These are phyloP conservation scores for Rachycentron canadum DNA, from an alignment of 2,797 vertebrate species.

Conservation along the genomic window DNA sequence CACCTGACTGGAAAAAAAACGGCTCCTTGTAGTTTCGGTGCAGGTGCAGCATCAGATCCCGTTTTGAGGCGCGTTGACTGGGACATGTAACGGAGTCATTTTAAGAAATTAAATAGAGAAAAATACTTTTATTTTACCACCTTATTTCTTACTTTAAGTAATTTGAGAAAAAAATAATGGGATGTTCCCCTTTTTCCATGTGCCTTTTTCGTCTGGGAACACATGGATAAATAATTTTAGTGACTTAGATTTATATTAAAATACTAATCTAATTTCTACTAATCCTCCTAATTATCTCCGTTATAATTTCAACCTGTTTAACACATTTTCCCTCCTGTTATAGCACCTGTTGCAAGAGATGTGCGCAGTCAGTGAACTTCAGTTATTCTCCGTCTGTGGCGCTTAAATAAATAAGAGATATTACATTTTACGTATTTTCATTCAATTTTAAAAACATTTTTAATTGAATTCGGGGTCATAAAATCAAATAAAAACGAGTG, in stretches of 20 bases:
- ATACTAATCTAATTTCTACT: background rate
- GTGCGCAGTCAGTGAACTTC: slow-evolving; percentile 47
- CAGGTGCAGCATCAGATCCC: slow-evolving; percentile 84
- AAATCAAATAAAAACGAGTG: background rate
- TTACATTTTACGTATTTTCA: background rate
- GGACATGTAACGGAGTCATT: background rate
- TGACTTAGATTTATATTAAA: slow-evolving; percentile 5
- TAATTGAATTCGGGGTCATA: too few relatives aligned
- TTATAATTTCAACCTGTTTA: slow-evolving; percentile 33
- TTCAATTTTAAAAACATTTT: too few relatives aligned
- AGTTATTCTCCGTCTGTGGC: background rate
- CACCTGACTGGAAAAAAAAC: slow-evolving; percentile 73
- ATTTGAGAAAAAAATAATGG: slow-evolving; percentile 48
- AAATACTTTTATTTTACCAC: background rate
- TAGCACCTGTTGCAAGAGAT: slow-evolving; percentile 80
- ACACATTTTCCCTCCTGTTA: slow-evolving; percentile 38
- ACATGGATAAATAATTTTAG: slow-evolving; percentile 40
- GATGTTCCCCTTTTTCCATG: slow-evolving; percentile 69
- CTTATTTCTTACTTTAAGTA: background rate
- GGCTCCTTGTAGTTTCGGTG: slow-evolving; percentile 77
- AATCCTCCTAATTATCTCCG: background rate
- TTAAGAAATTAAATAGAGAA: background rate
- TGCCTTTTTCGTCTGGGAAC: slow-evolving; percentile 54
- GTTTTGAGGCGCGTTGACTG: background rate
- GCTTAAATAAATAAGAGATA: too few relatives aligned